phyloP scores from a whole-genome alignment of 2,113 vertebrate genomes.

The Poecile atricapillus region DNA sequence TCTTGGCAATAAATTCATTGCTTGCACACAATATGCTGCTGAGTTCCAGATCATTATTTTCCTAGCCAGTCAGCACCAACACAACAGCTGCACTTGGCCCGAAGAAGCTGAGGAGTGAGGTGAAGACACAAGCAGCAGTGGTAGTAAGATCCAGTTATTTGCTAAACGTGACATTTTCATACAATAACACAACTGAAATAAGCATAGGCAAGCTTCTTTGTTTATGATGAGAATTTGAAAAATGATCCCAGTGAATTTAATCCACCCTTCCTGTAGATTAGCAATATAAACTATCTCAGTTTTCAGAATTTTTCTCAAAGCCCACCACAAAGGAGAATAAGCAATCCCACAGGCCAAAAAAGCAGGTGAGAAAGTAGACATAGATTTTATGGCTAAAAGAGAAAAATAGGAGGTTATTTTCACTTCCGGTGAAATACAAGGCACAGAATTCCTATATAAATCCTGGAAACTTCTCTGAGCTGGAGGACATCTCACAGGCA shows the following conservation, averaged over 20 bases:
- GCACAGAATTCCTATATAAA: background rate
- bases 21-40: slow-evolving; percentile 21
- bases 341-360: background rate
- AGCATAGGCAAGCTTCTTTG: slow-evolving; percentile 8
- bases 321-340: background rate
- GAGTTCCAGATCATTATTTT: slow-evolving; percentile 55
- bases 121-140: slow-evolving; percentile 49
- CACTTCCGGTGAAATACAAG: background rate
- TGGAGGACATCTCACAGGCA: background rate
- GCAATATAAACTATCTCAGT: background rate
- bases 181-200: background rate
- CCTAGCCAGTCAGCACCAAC: slow-evolving; percentile 35
- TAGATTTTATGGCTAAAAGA: background rate
- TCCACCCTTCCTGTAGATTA: background rate
- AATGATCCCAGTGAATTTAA: background rate
- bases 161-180: slow-evolving; percentile 2
- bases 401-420: background rate
- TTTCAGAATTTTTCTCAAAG: background rate
- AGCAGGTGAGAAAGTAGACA: background rate
- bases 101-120: background rate
- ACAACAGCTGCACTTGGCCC: slow-evolving; percentile 21
- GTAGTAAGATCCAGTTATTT: slow-evolving; percentile 29
- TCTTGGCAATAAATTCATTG: slow-evolving; percentile 3
- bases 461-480: background rate
- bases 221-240: background rate